Base-by-base conservation (phyloP, 1,140 invertebrate species). In the Augochlora pura region DNA sequence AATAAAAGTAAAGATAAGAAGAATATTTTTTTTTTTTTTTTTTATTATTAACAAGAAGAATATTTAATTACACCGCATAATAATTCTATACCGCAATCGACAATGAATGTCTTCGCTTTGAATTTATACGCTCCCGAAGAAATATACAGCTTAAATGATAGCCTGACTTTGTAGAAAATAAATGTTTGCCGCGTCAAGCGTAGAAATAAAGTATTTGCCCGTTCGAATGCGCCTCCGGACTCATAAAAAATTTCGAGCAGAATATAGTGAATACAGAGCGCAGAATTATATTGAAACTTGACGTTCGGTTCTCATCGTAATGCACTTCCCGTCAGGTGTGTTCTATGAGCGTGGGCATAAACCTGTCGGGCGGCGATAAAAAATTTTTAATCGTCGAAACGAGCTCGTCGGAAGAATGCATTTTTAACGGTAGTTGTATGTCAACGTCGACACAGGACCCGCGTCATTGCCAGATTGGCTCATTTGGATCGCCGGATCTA, bases 241-340 rank as follows among this genome's bases (percentile, higher is more conserved):
- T 57, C n/a, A 12, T 25, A 1, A 23, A 57, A 66, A 14, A 23
- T 16, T n/a, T 7, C 21, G n/a, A 62, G 0, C 12, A 25, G 52
- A 63, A 42, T 9, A 60, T 12, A 14, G n/a, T 2, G 46, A 46
- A 76, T 25, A 32, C 23, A 10, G 10, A 10, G 1, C 54, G 25
- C 6, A 23, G 23, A 67, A 86, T 89, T 87, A 87, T 82, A 85
- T 87, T 77, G 82, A 76, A 82, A 84, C 62, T 73, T 49, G 81
- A 73, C 70, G 64, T 76, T 85, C 83, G 65, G 27, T 27, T 66
- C 27, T 80, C 78, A 62, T 46, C 70, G 77, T 85, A 86, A 87
- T 86, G 86, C 86, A 85, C 81, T 87, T 69, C 77, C 72, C 80
- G 86, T 87, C 87, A 88, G 86, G 76, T 89, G 85, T 76, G 77